These are phyloP conservation scores for Megaleporinus macrocephalus DNA, from an alignment of 2,113 vertebrate species.

Conservation along the genomic window DNA sequence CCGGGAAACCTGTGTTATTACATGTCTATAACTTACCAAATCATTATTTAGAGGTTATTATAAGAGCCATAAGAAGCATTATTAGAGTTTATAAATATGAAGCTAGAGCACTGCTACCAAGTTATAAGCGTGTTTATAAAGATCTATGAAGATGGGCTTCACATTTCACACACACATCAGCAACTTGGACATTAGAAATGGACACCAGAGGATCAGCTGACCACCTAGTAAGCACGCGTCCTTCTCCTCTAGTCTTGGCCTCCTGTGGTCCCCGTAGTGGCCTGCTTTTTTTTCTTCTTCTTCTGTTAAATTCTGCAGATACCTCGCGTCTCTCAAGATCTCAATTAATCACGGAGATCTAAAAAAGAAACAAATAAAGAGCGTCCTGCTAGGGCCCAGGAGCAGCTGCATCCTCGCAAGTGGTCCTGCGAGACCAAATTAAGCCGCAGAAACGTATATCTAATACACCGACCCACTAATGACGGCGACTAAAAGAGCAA, in stretches of 20 bases:
- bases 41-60: too few relatives aligned
- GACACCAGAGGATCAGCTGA: background rate
- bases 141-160: too few relatives aligned
- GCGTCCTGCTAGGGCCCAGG: slow-evolving; percentile 66
- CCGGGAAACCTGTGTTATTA: too few relatives aligned
- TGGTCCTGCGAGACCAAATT: slow-evolving; percentile 78
- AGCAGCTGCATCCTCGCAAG: slow-evolving; percentile 76
- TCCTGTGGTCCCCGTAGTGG: slow-evolving; percentile 1
- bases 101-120: too few relatives aligned
- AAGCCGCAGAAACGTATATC: slow-evolving; percentile 77
- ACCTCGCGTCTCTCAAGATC: slow-evolving; percentile 68
- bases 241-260: background rate
- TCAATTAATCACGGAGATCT: slow-evolving; percentile 77
- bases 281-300: background rate
- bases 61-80: too few relatives aligned
- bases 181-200: background rate
- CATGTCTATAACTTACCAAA: too few relatives aligned
- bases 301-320: slow-evolving; percentile 63
- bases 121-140: too few relatives aligned
- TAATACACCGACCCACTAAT: slow-evolving; percentile 80
- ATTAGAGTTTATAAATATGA: too few relatives aligned
- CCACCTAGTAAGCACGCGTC: background rate
- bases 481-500: slow-evolving; percentile 74
- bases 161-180: background rate
- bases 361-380: slow-evolving; percentile 78